Base-by-base conservation (phyloP, 2,888 invertebrate species). In the Tholera decimalis region DNA sequence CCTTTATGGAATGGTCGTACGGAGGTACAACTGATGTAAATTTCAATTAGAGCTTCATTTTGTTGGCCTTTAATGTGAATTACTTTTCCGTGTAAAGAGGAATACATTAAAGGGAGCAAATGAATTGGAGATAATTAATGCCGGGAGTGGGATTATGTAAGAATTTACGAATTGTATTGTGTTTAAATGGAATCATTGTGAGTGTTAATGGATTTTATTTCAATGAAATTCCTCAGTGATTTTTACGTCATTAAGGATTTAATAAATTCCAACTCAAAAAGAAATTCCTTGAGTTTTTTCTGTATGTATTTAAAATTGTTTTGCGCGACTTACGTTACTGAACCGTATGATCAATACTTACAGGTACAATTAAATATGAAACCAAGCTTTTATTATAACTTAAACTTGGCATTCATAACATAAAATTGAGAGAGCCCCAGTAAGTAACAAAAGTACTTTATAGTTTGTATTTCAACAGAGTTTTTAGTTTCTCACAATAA, bases 61-160 rank as follows among this genome's bases (percentile, higher is more conserved):
- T 28, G 33, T 49, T 63, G 43, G 61, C 61, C 26, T 74, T 74
- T 58, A 50, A 71, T 60, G 56, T 58, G 57, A 63, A 70, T 67
- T 67, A 67, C 56, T 50, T 63, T 74, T 50, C 30, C 56, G 39
- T 54, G 60, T 71, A 67, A 67, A 55, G 47, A 49, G 56, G 56
- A 69, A 77, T 69, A 69, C 73, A 77, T 69, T 78, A 59, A 70
- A 72, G 53, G 41, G 50, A 49, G 53, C 50, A 66, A 67, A 71
- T 72, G 60, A 56, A 72, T 79, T 66, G 55, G 58, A 56, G 50
- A 57, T 56, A 53, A 72, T 68, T 73, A 78, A 68, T 72, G 46
- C 35, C 57, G 30, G 24, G 39, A 65, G 47, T 44, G 43, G 68
- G 44, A 59, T 68, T 63, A 65, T 22, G 53, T 70, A 56, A 72